A percentile compares a stretch with the other conserved stretches of the same genome.
Evolutionary conservation across 2,888 invertebrate species (phyloP).

Genomic region (Abrostola triplasia): DNA sequence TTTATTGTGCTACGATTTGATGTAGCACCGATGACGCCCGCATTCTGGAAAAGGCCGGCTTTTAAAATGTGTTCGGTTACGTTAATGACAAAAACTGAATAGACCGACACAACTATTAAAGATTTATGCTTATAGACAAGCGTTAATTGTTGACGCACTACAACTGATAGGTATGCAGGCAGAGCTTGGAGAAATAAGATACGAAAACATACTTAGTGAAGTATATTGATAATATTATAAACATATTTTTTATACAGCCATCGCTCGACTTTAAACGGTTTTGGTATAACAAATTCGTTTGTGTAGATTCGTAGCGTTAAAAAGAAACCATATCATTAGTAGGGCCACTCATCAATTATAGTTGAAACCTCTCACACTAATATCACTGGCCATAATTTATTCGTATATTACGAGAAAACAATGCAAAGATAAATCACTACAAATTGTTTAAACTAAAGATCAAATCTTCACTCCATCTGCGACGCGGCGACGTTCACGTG

Average conservation of each 20-base stretch:
- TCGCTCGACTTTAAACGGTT: no score
- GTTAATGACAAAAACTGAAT: conserved; percentile 33
- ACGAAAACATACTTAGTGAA: no score
- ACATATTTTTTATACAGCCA: not conserved
- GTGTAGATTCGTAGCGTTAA: conserved; percentile 13
- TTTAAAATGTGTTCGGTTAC: conserved; percentile 37
- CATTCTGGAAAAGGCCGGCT: conserved; percentile 60
- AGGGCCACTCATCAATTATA: conserved; percentile 34
- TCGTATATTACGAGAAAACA: conserved; percentile 67
- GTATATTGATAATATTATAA: no score
- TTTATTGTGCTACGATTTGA: conserved; percentile 86
- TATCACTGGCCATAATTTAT: conserved; percentile 47
- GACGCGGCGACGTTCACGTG: conserved; percentile 81
- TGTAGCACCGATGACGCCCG: conserved; percentile 73
- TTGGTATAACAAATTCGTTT: conserved; percentile 2
- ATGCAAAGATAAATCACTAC: conserved; percentile 79
- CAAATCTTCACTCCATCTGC: conserved; percentile 82
- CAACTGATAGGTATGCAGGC: no score
- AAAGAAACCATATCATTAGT: conserved; percentile 28
- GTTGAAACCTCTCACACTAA: conserved; percentile 31
- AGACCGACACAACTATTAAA: conserved; percentile 1
- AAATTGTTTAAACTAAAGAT: conserved; percentile 78
- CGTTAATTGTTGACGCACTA: not conserved
- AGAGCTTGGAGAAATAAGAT: no score
- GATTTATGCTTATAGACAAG: conserved; percentile 1